A percentile compares a stretch with the other conserved stretches of the same genome.
Evolutionary conservation across 2,113 vertebrate species (phyloP).

Genomic region (Galeopterus variegatus): DNA sequence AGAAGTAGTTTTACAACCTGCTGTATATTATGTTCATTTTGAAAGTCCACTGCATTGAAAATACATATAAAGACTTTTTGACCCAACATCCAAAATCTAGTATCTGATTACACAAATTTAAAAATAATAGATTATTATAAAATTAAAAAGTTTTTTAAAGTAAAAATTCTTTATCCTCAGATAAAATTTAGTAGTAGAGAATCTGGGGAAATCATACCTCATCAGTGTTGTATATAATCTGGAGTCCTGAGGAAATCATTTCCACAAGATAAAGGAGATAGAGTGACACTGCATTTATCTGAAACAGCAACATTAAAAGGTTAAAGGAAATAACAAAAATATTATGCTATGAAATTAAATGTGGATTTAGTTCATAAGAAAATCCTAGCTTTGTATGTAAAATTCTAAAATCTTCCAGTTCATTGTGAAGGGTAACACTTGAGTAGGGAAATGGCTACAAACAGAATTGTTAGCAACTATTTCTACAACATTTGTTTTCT

Average conservation of each 20-base stretch:
- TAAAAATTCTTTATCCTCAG: not conserved
- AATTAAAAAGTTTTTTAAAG: constrained; percentile 49
- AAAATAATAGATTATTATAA: constrained; percentile 42
- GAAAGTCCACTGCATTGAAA: constrained; percentile 6
- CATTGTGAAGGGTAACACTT: not conserved
- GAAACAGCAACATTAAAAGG: constrained; percentile 74
- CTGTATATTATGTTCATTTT: constrained; percentile 34
- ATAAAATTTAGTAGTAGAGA: not conserved
- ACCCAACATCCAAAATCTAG: not conserved
- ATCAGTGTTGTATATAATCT: constrained; percentile 99
- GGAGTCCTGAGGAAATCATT: constrained; percentile 98
- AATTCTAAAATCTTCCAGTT: constrained; percentile 3
- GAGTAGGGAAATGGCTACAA: not conserved
- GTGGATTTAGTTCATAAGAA: not conserved
- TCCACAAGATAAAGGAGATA: constrained; percentile 98
- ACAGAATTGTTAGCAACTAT: not conserved
- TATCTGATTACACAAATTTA: not conserved
- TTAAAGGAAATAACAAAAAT: constrained; percentile 68
- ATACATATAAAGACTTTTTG: not conserved
- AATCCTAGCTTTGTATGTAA: constrained; percentile 3
- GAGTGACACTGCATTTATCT: constrained; percentile 97
- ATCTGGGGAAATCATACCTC: constrained; percentile 93
- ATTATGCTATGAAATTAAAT: not conserved
- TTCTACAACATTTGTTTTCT: not conserved
- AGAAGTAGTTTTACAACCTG: not conserved